A percentile compares a stretch with the other conserved stretches of the same genome.
Evolutionary conservation across 2,888 invertebrate genomes (phyloP).

Genomic region (Labia minor): DNA sequence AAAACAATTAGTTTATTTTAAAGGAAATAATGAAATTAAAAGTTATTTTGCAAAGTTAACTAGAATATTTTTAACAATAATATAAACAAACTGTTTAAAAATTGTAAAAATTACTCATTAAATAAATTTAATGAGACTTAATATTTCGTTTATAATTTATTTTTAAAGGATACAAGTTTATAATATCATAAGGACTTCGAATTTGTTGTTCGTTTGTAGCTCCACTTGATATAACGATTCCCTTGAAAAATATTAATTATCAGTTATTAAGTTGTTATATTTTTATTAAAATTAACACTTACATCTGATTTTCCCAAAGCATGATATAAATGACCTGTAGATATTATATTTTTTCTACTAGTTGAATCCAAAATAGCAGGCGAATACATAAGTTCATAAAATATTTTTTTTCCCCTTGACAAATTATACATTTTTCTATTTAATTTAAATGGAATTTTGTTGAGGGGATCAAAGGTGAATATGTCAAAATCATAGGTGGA

Average conservation of each 20-base stretch:
- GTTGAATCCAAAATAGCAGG: not conserved
- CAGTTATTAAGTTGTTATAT: too few species aligned
- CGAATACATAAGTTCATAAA: not conserved
- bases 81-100: too few species aligned
- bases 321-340: not conserved
- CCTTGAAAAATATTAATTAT: conserved; percentile 36
- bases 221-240: conserved; percentile 63
- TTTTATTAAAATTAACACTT: not conserved
- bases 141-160: too few species aligned
- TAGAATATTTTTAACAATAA: too few species aligned
- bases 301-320: not conserved
- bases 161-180: conserved; percentile 55
- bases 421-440: not conserved
- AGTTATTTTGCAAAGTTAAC: too few species aligned
- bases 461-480: not conserved
- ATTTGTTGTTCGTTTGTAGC: conserved; percentile 47
- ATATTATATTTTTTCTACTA: not conserved
- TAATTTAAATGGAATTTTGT: not conserved
- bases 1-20: too few species aligned
- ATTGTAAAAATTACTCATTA: too few species aligned
- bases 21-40: too few species aligned
- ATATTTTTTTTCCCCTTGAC: not conserved
- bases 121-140: too few species aligned
- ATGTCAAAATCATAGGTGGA: not conserved
- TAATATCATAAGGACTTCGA: conserved; percentile 63